These are phyloP conservation scores for Parnassius apollo DNA, from an alignment of 2,888 invertebrate genomes.

Conservation along the genomic window DNA sequence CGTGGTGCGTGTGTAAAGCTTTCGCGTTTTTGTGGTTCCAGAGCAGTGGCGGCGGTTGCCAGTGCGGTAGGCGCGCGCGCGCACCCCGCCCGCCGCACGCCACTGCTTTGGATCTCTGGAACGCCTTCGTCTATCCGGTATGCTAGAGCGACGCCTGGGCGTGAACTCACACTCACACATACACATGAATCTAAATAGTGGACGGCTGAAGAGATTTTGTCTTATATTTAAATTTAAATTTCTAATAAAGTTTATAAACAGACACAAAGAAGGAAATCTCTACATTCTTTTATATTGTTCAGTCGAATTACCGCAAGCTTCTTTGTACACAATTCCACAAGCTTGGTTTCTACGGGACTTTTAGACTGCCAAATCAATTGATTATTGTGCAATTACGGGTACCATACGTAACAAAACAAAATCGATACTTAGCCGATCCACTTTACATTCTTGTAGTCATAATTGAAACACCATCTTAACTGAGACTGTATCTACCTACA, in stretches of 20 bases:
- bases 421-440: background rate
- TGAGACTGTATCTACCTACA: background rate
- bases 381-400: background rate
- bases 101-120: slow-evolving; percentile 85
- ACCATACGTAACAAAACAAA: background rate
- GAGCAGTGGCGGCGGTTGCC: slow-evolving; percentile 82
- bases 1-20: slow-evolving; percentile 57
- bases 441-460: background rate
- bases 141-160: slow-evolving; percentile 74
- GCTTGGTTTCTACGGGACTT: no score
- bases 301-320: no score
- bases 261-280: no score
- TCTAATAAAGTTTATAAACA: background rate
- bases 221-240: background rate
- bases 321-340: no score
- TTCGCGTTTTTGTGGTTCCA: slow-evolving; percentile 80
- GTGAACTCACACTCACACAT: slow-evolving; percentile 38
- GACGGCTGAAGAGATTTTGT: slow-evolving; percentile 11
- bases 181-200: slow-evolving; percentile 16
- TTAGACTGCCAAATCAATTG: no score
- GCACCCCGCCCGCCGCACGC: slow-evolving; percentile 86
- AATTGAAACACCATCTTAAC: background rate
- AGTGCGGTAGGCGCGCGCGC: slow-evolving; percentile 81
- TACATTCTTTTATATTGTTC: no score
- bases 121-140: slow-evolving; percentile 85